phyloP scores from a whole-genome alignment of 1,140 invertebrate species.

The Arctopsyche grandis region DNA sequence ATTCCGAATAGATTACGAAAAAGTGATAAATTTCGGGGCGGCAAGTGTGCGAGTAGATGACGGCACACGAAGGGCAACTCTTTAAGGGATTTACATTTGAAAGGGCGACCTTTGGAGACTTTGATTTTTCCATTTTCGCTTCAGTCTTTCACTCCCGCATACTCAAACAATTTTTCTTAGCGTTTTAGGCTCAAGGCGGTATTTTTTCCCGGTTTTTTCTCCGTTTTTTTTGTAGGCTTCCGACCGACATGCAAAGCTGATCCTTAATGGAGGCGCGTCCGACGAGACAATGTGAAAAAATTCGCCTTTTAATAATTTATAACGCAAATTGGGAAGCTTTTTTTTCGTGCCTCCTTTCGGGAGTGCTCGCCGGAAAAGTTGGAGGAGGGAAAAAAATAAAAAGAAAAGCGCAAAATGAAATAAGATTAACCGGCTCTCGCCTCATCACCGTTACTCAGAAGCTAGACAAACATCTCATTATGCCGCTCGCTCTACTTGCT shows the following conservation, averaged over 20 bases:
- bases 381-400: background rate
- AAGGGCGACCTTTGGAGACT: slow-evolving; percentile 33
- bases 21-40: too few relatives aligned
- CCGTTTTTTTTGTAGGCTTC: slow-evolving; percentile 39
- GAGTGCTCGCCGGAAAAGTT: background rate
- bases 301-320: slow-evolving; percentile 48
- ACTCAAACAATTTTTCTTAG: slow-evolving; percentile 6
- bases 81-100: slow-evolving; percentile 46
- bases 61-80: background rate
- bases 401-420: slow-evolving; percentile 11
- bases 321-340: slow-evolving; percentile 37
- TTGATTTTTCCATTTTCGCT: slow-evolving; percentile 39
- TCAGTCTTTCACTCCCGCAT: background rate
- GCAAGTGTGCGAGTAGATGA: too few relatives aligned
- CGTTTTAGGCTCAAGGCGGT: background rate
- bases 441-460: slow-evolving; percentile 2
- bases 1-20: too few relatives aligned
- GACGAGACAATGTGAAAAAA: slow-evolving; percentile 35
- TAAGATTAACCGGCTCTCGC: slow-evolving; percentile 23
- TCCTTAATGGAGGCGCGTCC: slow-evolving; percentile 6
- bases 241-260: slow-evolving; percentile 41
- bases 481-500: background rate
- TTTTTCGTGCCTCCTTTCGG: background rate
- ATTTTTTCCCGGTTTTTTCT: background rate
- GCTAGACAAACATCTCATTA: slow-evolving; percentile 6